Evolutionary conservation across 2,113 vertebrate genomes (phyloP).

Genomic region (Willisornis vidua): DNA sequence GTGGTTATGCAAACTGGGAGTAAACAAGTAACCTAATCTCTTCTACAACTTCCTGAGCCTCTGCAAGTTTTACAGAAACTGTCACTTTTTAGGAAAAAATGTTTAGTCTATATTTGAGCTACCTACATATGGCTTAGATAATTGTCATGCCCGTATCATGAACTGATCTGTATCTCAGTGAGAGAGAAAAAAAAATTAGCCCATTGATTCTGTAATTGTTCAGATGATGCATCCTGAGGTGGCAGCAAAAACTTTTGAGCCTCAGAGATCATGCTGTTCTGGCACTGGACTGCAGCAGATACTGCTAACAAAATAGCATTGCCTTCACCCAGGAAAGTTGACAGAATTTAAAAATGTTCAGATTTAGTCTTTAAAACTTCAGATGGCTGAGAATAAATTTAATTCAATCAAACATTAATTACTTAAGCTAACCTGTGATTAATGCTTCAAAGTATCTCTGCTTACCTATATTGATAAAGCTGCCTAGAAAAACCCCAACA

Average conservation of each 20-base stretch:
- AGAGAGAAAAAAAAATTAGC: background rate
- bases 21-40: background rate
- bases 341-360: background rate
- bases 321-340: background rate
- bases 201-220: background rate
- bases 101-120: background rate
- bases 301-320: background rate
- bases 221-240: background rate
- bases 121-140: background rate
- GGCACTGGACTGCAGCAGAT: background rate
- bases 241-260: background rate
- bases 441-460: background rate
- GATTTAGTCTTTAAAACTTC: background rate
- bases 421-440: background rate
- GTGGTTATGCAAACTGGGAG: rapidly evolving
- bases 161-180: background rate
- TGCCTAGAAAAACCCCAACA: background rate
- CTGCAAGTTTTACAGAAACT: background rate
- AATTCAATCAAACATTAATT: background rate
- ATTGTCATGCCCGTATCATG: background rate
- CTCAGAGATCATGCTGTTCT: background rate
- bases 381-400: background rate
- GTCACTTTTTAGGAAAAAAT: background rate
- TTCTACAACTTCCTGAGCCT: background rate
- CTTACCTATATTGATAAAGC: background rate